phyloP scores from a whole-genome alignment of 2,888 invertebrate genomes.

The Polydrusus pterygomalis region DNA sequence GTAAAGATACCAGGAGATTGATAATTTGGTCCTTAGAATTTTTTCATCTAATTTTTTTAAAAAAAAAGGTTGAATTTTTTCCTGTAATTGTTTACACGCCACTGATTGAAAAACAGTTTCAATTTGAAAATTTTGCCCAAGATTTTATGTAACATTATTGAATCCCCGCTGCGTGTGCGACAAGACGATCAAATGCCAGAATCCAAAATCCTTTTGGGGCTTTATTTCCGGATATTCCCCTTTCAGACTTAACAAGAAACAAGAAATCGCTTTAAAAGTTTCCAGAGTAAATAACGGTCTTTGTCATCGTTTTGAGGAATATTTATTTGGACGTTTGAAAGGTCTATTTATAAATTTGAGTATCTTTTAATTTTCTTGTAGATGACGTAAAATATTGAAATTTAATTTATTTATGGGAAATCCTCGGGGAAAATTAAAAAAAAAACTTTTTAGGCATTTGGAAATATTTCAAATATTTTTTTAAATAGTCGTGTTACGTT shows the following conservation, averaged over 20 bases:
- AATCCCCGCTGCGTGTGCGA: slow-evolving; percentile 9
- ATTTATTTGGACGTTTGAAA: background rate
- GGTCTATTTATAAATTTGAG: too few relatives aligned
- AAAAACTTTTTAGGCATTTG: too few relatives aligned
- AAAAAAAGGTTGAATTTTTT: too few relatives aligned
- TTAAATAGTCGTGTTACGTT: too few relatives aligned
- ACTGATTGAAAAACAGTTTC: background rate
- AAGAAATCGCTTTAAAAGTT: slow-evolving; percentile 17
- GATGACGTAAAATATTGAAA: too few relatives aligned
- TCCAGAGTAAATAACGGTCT: slow-evolving; percentile 1
- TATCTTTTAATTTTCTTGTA: too few relatives aligned
- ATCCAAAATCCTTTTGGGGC: slow-evolving; percentile 8
- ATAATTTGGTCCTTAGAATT: too few relatives aligned
- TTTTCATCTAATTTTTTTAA: too few relatives aligned
- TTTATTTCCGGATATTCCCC: background rate
- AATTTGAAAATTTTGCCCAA: background rate
- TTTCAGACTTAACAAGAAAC: slow-evolving; percentile 7
- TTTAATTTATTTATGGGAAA: too few relatives aligned
- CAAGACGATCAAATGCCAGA: slow-evolving; percentile 16
- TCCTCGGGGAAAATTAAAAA: too few relatives aligned
- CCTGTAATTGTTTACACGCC: background rate
- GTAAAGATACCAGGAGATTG: too few relatives aligned
- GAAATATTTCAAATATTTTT: too few relatives aligned
- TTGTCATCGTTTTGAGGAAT: slow-evolving; percentile 2
- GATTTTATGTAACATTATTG: slow-evolving; percentile 16